phyloP scores from a whole-genome alignment of 2,797 vertebrate genomes.

The Enteromius anoplus region DNA sequence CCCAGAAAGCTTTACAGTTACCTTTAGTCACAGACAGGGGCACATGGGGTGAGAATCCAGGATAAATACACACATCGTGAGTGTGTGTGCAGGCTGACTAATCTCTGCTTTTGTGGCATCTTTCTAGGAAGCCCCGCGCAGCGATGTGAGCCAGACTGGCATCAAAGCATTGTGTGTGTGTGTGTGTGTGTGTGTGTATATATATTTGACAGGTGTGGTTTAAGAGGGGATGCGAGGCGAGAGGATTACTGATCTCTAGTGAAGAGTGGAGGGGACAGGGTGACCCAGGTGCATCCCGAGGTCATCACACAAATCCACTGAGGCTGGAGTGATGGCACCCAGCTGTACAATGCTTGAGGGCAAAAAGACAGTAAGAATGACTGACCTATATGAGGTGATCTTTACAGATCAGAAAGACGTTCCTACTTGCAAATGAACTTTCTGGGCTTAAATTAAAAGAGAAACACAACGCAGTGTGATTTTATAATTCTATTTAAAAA shows the following conservation, averaged over 20 bases:
- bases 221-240: constrained; percentile 62
- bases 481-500: neutral
- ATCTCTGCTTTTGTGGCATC: constrained; percentile 64
- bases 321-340: constrained; percentile 10
- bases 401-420: neutral
- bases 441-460: neutral
- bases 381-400: neutral
- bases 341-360: neutral
- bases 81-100: constrained; percentile 51
- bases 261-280: constrained; percentile 29
- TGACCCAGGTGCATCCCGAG: constrained; percentile 50
- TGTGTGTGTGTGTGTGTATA: constrained; percentile 31
- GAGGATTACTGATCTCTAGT: constrained; percentile 52
- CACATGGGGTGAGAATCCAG: constrained; percentile 60
- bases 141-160: constrained; percentile 42
- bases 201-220: constrained; percentile 68
- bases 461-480: neutral
- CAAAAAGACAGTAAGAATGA: neutral
- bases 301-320: constrained; percentile 31
- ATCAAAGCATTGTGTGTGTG: constrained; percentile 19
- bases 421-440: neutral
- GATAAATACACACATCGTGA: constrained; percentile 27
- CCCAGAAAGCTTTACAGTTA: constrained; percentile 69
- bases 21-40: constrained; percentile 48
- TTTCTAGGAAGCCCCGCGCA: constrained; percentile 70